Evolutionary conservation across 2,888 invertebrate genomes (phyloP).

Genomic region (Dolomedes plantarius): DNA sequence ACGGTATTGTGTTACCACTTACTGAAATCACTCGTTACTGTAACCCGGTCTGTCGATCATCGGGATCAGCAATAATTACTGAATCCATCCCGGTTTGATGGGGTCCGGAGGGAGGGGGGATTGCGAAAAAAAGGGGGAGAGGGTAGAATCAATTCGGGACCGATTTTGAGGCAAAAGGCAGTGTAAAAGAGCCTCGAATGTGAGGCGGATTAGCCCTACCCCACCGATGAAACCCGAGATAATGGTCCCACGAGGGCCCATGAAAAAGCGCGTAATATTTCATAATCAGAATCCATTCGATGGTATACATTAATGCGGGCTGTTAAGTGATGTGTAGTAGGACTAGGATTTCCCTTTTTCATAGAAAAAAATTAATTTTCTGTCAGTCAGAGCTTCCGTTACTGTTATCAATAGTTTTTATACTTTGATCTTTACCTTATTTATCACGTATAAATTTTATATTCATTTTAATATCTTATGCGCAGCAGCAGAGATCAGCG

Average conservation of each 20-base stretch:
- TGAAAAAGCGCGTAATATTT: constrained; percentile 62
- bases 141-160: constrained; percentile 22
- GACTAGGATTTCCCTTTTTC: constrained; percentile 38
- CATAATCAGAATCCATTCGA: constrained; percentile 36
- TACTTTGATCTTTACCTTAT: too few relatives aligned
- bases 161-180: constrained; percentile 4
- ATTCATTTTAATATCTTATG: too few relatives aligned
- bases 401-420: too few relatives aligned
- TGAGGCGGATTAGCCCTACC: constrained; percentile 44
- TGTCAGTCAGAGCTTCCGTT: too few relatives aligned
- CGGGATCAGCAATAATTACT: constrained; percentile 41
- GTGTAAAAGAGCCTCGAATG: constrained; percentile 29
- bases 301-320: constrained; percentile 53
- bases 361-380: neutral
- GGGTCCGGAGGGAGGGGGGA: constrained; percentile 34
- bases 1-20: neutral
- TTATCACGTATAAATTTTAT: too few relatives aligned
- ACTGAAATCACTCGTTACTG: constrained; percentile 4
- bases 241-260: constrained; percentile 59
- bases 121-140: constrained; percentile 4
- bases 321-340: constrained; percentile 54
- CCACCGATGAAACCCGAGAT: constrained; percentile 57
- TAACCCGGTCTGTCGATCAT: neutral
- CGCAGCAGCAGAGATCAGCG: too few relatives aligned
- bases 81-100: constrained; percentile 41